Conservation (phyloP, 2,113 vertebrate genomes). For the Melanerpes formicivorus region DNA sequence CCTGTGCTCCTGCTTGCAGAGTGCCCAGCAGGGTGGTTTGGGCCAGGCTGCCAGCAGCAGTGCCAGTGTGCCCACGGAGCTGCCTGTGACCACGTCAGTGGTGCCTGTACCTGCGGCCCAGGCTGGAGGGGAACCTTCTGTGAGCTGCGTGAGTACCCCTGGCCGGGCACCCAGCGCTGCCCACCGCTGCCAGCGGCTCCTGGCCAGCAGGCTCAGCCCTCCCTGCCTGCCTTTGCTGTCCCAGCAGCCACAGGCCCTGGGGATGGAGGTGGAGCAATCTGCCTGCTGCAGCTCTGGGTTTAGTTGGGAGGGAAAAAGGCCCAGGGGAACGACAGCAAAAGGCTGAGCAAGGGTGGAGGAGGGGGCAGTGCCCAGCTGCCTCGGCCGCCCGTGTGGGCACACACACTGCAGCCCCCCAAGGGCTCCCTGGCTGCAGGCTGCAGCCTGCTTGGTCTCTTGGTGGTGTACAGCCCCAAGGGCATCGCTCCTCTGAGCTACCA, state of each 20-base stretch:
- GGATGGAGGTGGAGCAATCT: neutral
- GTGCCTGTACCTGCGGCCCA: constrained; percentile 86
- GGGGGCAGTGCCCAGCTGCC: neutral
- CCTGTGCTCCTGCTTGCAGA: constrained; percentile 59
- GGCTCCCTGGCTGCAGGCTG: neutral
- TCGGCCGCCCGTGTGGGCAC: rapidly evolving
- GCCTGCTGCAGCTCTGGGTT: neutral
- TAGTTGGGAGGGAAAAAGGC: neutral
- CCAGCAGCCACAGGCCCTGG: neutral
- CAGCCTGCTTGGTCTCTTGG: neutral
- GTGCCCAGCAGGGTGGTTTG: constrained; percentile 85
- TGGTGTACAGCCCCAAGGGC: neutral
- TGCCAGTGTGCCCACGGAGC: constrained; percentile 90
- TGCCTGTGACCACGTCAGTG: constrained; percentile 89
- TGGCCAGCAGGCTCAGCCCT: neutral
- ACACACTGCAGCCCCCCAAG: neutral
- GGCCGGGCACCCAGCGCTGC: rapidly evolving
- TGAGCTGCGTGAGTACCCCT: constrained; percentile 79
- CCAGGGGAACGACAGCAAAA: neutral
- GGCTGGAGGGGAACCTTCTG: constrained; percentile 94
- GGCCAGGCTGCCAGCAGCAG: constrained; percentile 78
- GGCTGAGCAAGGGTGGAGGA: neutral
- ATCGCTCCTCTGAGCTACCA: neutral
- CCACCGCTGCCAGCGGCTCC: neutral
- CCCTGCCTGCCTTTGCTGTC: neutral